phyloP scores from a whole-genome alignment of 1,140 invertebrate species.

The Lasaia peninsularis region DNA sequence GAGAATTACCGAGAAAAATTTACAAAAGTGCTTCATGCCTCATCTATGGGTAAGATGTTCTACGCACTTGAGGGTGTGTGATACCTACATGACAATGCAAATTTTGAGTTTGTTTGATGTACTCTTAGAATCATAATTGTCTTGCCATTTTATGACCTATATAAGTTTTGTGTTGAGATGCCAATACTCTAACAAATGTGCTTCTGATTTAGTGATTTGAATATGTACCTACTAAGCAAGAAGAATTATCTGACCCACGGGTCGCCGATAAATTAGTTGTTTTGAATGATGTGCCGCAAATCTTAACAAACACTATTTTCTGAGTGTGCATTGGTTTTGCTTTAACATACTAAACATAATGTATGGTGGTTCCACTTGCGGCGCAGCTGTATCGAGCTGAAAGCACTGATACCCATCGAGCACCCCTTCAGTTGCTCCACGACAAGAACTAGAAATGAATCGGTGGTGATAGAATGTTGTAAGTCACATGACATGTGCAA shows the following conservation, averaged over 20 bases:
- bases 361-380: constrained; percentile 69
- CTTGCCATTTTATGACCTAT: constrained; percentile 59
- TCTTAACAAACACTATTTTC: constrained; percentile 68
- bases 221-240: constrained; percentile 64
- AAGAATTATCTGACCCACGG: constrained; percentile 28
- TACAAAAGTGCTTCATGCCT: constrained; percentile 44
- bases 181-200: constrained; percentile 68
- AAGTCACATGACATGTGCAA: constrained; percentile 77
- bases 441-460: constrained; percentile 67
- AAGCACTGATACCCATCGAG: constrained; percentile 69
- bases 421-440: constrained; percentile 73
- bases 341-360: constrained; percentile 74
- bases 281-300: constrained; percentile 67
- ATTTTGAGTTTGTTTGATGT: constrained; percentile 72
- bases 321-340: constrained; percentile 74
- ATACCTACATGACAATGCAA: constrained; percentile 54
- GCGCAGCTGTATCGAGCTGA: constrained; percentile 69
- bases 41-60: constrained; percentile 60
- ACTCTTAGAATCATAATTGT: constrained; percentile 66
- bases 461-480: constrained; percentile 70
- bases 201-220: constrained; percentile 67
- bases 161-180: constrained; percentile 74
- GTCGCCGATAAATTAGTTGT: constrained; percentile 45
- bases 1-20: constrained; percentile 50
- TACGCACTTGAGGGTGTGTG: constrained; percentile 58